Base-by-base conservation (phyloP, 2,113 vertebrate species). In the Oryzias melastigma region DNA sequence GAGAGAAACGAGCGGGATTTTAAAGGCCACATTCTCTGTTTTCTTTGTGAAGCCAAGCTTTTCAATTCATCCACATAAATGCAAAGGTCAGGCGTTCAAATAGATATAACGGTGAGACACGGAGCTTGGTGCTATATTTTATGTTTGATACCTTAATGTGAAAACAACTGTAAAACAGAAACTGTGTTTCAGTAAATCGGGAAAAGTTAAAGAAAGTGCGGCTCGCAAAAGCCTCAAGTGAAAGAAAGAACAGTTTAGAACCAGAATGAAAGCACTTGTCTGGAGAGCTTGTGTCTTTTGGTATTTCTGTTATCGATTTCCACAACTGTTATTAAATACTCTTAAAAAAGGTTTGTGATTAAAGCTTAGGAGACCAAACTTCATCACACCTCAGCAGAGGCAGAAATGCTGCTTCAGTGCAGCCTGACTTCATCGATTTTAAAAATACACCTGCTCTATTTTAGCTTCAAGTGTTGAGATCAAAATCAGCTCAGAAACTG, bases 1-100 rank as follows among this genome's bases (percentile, higher is more conserved):
- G 24, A 42, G 47, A 50, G n/a, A 42, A 48, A 25, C 44, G 17
- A 44, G 18, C 8, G 17, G n/a, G 46, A 58, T 3, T 51, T 58
- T 46, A 40, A 44, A 52, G 7, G 7, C 25, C 19, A 52, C 44
- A 46, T 40, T 52, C 25, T 46, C 15, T n/a, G 41, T 40, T 59
- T 52, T 52, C 14, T 14, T 18, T 29, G 2, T 43, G 18, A 66
- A 61, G 54, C 48, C 4, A 12, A 63, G 12, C 35, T 19, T 69
- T 45, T 24, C 18, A 15, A 24, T 20, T 43, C 2, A 27, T 65
- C 63, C 16, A 46, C 3, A 52, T 15, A 44, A 60, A 65, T n/a
- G 20, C 16, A 45, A 13, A 47, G 29, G 55, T 67, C 44, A 13
- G 44, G 3, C 15, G 14, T n/a, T 20, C 41, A 60, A 66, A 50